Evolutionary conservation across 2,888 invertebrate genomes (phyloP).

Genomic region (Lithophane semibrunnea): DNA sequence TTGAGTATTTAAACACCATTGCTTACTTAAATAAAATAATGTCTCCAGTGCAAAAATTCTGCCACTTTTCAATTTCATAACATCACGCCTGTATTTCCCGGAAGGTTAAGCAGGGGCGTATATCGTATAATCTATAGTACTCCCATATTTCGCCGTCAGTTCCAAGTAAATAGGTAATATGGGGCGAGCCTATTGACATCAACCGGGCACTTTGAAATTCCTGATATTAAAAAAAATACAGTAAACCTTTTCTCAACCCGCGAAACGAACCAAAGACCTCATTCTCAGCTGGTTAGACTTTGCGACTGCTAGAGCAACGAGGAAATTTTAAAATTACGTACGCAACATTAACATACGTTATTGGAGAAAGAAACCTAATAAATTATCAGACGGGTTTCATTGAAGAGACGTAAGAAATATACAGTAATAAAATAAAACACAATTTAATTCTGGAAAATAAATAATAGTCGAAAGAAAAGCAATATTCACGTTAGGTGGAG

Average conservation of each 20-base stretch:
- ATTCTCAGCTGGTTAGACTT: no score
- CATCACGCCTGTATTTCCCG: neutral
- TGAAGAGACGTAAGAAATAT: conserved; percentile 18
- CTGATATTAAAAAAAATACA: no score
- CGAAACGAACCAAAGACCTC: neutral
- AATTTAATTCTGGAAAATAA: conserved; percentile 12
- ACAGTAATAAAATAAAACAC: conserved; percentile 17
- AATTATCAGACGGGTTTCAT: conserved; percentile 5
- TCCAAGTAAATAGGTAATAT: no score
- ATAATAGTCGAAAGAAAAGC: neutral
- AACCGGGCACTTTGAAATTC: neutral
- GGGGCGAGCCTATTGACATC: neutral
- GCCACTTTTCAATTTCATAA: neutral
- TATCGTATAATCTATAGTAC: neutral
- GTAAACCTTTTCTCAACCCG: no score
- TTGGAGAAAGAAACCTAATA: conserved; percentile 27
- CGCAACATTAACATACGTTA: neutral
- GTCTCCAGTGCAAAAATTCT: neutral
- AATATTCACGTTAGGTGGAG: conserved; percentile 1
- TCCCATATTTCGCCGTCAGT: neutral
- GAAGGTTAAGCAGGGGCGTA: neutral
- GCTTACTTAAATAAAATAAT: neutral
- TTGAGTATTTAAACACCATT: neutral
- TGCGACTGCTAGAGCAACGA: neutral
- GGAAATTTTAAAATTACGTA: neutral